phyloP scores from a whole-genome alignment of 2,888 invertebrate genomes.

The Harpalus rufipes region DNA sequence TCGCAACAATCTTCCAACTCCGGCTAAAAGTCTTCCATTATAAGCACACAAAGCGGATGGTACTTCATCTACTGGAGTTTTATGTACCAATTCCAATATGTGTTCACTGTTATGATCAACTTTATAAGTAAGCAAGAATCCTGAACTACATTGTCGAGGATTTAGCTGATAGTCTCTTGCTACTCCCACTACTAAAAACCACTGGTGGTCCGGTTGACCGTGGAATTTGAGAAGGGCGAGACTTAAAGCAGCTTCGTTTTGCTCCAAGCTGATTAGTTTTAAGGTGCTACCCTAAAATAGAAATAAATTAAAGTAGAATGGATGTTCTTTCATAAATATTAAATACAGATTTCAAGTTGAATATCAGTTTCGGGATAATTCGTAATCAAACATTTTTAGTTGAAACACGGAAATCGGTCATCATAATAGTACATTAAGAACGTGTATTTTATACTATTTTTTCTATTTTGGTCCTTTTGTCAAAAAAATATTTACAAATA shows the following conservation, averaged over 20 bases:
- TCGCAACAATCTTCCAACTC: constrained; percentile 94
- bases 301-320: constrained; percentile 10
- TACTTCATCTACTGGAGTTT: constrained; percentile 95
- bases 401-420: constrained; percentile 65
- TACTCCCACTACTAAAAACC: constrained; percentile 91
- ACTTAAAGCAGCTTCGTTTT: constrained; percentile 97
- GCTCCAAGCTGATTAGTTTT: constrained; percentile 89
- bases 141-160: constrained; percentile 89
- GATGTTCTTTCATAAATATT: neutral
- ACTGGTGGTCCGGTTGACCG: constrained; percentile 76
- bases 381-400: constrained; percentile 63
- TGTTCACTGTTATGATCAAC: constrained; percentile 86
- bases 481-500: too few relatives aligned
- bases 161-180: constrained; percentile 94
- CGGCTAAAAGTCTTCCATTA: constrained; percentile 94
- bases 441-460: too few relatives aligned
- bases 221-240: constrained; percentile 82
- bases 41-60: constrained; percentile 90
- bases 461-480: too few relatives aligned
- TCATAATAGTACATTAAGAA: too few relatives aligned
- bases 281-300: constrained; percentile 83
- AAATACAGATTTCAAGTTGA: neutral
- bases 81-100: constrained; percentile 93
- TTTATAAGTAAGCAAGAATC: constrained; percentile 93
- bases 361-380: constrained; percentile 37